Base-by-base conservation (phyloP, 2,113 vertebrate species). In the Cavia porcellus region DNA sequence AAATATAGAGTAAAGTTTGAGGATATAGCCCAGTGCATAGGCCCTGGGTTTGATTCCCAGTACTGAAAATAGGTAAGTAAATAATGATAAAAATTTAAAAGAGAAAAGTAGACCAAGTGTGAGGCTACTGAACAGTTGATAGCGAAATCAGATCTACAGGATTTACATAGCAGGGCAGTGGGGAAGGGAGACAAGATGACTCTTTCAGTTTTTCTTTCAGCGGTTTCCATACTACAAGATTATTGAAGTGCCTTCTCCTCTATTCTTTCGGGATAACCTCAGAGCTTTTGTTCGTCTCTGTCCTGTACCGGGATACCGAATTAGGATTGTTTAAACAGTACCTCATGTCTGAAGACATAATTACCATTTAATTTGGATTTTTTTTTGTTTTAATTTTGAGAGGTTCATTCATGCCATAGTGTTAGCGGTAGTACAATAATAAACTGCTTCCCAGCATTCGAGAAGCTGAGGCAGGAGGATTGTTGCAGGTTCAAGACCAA, bases 341-440 rank as follows among this genome's bases (percentile, higher is more conserved):
- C 35, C 50, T 64, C 52, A 13, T 30, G 45, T 25, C 42, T 38
- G 0, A 75, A 28, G 64, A 17, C 64, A 83, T 64, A 7, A 42
- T 3, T 55, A 61, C 35, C 87, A 1, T 89, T 96, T 85, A 68
- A 59, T 22, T 59, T 59, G 57, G 20, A 20, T 68, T 68, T 35
- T 70, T 70, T 8, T 47, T 47, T 92, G 2, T 89, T 96, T 97
- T 85, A 81, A 81, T 70, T 89, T 96, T 89, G 57, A 25, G 59
- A 66, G 55, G 45, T 88, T 68, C 8, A 19, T 55, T 92, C 32
- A 5, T 82, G 72, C 45, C 28, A 83, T 5, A 25, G 47, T 82
- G 42, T 75, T 96, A 82, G 25, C 12, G 8, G 35, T 74, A 32
- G 64, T 52, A 0, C 22, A 52, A 57, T 77, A 82, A 30, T 45